phyloP scores from a whole-genome alignment of 2,113 vertebrate species.

The Hemiscyllium ocellatum region DNA sequence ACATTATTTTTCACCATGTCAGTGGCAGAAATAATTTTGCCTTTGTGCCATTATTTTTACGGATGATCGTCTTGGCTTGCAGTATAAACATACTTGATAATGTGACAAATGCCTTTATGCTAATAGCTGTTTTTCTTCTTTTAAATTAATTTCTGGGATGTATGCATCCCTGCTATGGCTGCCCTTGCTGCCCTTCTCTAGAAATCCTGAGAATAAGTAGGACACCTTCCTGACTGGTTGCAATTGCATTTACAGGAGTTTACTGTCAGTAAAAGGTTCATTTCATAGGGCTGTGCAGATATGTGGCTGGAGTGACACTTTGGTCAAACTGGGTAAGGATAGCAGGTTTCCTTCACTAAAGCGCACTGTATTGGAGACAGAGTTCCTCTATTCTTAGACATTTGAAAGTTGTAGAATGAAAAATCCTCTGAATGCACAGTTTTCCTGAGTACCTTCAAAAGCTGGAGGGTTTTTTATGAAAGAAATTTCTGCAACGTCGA shows the following conservation, averaged over 20 bases:
- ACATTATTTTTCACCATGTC: not conserved
- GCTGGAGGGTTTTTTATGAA: not conserved
- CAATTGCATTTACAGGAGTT: not conserved
- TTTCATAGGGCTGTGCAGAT: too few relatives aligned
- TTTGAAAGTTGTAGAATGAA: not conserved
- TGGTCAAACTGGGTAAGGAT: not conserved
- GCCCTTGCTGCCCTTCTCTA: not conserved
- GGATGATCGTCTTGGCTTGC: not conserved
- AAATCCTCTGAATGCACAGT: not conserved
- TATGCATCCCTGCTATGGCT: not conserved
- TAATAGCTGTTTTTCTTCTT: not conserved
- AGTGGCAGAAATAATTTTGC: not conserved
- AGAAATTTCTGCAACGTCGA: not conserved
- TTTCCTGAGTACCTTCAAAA: not conserved
- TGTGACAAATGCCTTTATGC: not conserved
- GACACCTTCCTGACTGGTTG: not conserved
- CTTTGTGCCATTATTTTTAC: not conserved
- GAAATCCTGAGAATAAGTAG: not conserved
- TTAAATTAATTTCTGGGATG: not conserved
- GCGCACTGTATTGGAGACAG: not conserved
- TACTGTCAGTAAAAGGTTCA: not conserved
- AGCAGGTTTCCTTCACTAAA: not conserved
- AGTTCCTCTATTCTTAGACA: not conserved
- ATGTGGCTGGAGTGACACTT: not conserved
- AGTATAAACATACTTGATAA: not conserved